Evolutionary conservation across 2,113 vertebrate species (phyloP), one percentile per base, ranked within the genome.

Genomic region (Megalops atlanticus): DNA sequence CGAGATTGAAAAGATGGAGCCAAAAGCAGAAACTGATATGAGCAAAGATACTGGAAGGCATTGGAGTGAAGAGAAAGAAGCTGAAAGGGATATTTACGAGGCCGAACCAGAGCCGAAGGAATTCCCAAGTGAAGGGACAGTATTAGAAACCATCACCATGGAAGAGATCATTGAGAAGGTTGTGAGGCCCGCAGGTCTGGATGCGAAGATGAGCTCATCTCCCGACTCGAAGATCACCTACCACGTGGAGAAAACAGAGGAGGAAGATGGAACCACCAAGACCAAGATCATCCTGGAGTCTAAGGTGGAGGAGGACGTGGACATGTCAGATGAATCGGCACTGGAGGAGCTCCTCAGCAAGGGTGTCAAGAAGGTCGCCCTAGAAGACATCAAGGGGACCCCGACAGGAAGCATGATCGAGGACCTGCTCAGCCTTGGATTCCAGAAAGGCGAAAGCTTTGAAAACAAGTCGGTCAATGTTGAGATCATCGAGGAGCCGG

Each of bases 401-500:
- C 87, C 91, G 70, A 92, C 96, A 15, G 95, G 94, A 90, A 91
- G 75, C 80, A 90, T 96, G 91, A 95, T 97, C 45, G 93, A 95
- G 77, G 94, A 95, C 27, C 86, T 96, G 38, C 85, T 98, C 10
- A 91, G 90, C 35, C 91, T 94, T 0, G 94, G 93, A 5, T 87
- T 96, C 84, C 94, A 95, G 49, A 93, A 87, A 18, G 89, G 80
- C 0, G 92, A 92, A 76, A 87, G 85, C 8, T 54, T 89, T 43
- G 91, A 90, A 33, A 96, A 94, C 4, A 91, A 93, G 2, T 92
- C 94, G 1, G 92, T 98, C 79, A 96, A 95, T 0, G 95, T 99
- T 80, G 95, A 98, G 88, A 97, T 99, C n/a, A 88, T 96, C 0
- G 97, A 98, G 82, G 95, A 98, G 82, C 92, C 94, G 0, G 7